phyloP scores from a whole-genome alignment of 1,140 invertebrate genomes.

The Apis cerana region DNA sequence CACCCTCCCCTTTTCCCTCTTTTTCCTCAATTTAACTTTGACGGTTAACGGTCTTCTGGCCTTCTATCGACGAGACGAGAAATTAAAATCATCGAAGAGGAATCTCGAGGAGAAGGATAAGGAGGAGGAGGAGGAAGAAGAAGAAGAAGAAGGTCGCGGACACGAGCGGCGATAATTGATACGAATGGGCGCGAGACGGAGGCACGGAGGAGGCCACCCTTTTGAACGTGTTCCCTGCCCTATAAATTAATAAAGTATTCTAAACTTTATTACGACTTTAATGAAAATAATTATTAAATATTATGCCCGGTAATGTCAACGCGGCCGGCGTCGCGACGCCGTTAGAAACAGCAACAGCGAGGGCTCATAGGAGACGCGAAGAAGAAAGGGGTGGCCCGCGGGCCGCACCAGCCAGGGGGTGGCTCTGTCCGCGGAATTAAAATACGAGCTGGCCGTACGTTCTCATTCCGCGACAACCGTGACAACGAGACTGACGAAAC shows the following conservation, averaged over 20 bases:
- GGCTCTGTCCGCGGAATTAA: slow-evolving; percentile 80
- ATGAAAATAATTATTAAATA: slow-evolving; percentile 83
- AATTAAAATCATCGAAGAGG: too few relatives aligned
- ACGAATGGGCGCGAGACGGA: slow-evolving; percentile 73
- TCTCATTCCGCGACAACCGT: slow-evolving; percentile 79
- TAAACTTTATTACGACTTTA: slow-evolving; percentile 81
- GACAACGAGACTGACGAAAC: slow-evolving; percentile 77
- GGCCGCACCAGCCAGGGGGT: slow-evolving; percentile 48
- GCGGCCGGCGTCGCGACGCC: slow-evolving; percentile 63
- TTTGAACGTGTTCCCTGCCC: slow-evolving; percentile 75
- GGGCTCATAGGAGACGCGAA: slow-evolving; percentile 72
- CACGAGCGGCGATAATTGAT: slow-evolving; percentile 78
- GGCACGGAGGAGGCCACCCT: slow-evolving; percentile 67
- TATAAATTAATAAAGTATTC: slow-evolving; percentile 82
- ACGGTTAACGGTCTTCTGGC: too few relatives aligned
- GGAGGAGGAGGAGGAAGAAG: not conserved
- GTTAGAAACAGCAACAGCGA: slow-evolving; percentile 54
- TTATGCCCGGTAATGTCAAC: slow-evolving; percentile 80
- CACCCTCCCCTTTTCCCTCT: too few relatives aligned
- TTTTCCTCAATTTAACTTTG: slow-evolving; percentile 33
- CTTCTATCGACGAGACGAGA: too few relatives aligned
- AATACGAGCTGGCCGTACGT: slow-evolving; percentile 80
- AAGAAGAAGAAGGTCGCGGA: slow-evolving; percentile 18
- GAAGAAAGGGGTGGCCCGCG: slow-evolving; percentile 70
- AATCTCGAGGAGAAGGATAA: too few relatives aligned